Conservation (phyloP, 2,888 invertebrate genomes). For the Ophion obscuratus region DNA sequence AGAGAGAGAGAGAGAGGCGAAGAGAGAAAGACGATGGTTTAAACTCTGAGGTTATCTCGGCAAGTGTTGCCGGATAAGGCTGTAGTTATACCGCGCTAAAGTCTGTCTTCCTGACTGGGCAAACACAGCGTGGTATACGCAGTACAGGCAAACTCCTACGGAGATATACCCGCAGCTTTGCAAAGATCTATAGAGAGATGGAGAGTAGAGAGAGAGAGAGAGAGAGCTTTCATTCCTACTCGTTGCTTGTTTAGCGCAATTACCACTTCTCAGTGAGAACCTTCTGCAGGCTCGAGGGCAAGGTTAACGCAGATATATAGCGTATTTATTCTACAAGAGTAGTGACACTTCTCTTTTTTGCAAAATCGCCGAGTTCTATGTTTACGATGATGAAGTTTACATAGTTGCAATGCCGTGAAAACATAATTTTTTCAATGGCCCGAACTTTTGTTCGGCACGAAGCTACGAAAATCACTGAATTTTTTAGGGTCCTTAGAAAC, state of each 20-base stretch:
- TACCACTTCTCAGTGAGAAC: slow-evolving; percentile 24
- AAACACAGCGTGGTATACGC: slow-evolving; percentile 13
- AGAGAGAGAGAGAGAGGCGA: neutral
- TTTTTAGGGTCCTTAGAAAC: too few relatives aligned
- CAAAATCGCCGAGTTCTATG: neutral
- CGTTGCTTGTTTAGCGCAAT: slow-evolving; percentile 18
- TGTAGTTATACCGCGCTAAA: slow-evolving; percentile 14
- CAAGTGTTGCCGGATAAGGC: neutral
- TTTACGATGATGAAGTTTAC: neutral
- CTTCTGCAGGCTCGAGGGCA: neutral
- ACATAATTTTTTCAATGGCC: too few relatives aligned
- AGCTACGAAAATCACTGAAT: too few relatives aligned
- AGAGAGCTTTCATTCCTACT: neutral
- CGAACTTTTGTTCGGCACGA: too few relatives aligned
- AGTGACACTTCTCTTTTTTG: neutral
- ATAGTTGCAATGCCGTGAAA: neutral
- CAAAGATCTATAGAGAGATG: neutral
- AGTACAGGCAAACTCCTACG: neutral
- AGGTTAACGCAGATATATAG: neutral
- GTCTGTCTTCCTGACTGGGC: slow-evolving; percentile 30
- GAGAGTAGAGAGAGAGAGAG: neutral
- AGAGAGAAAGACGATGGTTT: neutral
- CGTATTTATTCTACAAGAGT: neutral
- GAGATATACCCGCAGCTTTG: neutral
- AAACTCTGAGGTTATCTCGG: slow-evolving; percentile 9